A percentile compares a stretch with the other conserved stretches of the same genome.
These are phyloP conservation scores for Holothuria glaberrima DNA, from an alignment of 35 echinoderm and acorn worm genomes.

Conservation along the genomic window DNA sequence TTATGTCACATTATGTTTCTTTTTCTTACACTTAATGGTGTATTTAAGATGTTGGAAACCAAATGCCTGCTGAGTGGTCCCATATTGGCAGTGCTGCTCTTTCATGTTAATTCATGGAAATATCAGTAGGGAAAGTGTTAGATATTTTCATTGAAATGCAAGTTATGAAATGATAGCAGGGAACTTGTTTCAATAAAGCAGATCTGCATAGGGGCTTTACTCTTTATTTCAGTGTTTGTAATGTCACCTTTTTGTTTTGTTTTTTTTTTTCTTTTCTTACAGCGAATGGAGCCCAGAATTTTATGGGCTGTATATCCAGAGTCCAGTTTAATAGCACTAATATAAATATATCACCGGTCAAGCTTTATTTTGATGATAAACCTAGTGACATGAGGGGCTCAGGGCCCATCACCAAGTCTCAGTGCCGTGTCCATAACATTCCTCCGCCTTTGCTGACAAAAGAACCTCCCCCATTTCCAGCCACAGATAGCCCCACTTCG, in stretches of 20 bases:
- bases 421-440: constrained; percentile 70
- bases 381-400: constrained; percentile 50
- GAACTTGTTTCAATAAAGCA: no score
- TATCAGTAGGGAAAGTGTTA: no score
- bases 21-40: no score
- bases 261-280: neutral
- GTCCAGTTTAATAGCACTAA: constrained; percentile 63
- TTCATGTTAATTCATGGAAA: no score
- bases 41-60: no score
- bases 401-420: constrained; percentile 66
- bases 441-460: constrained; percentile 45
- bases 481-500: neutral
- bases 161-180: no score
- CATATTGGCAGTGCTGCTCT: no score
- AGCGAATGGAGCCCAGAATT: constrained; percentile 51
- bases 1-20: no score
- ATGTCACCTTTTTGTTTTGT: neutral
- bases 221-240: neutral
- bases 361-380: constrained; percentile 55
- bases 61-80: no score
- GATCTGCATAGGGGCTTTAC: no score
- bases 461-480: constrained; percentile 10
- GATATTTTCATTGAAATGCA: no score
- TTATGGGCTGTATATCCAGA: constrained; percentile 86
- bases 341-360: constrained; percentile 69